These are phyloP conservation scores for Trididemnum clinides DNA, from an alignment of 23 tunicate genomes.

Conservation along the genomic window DNA sequence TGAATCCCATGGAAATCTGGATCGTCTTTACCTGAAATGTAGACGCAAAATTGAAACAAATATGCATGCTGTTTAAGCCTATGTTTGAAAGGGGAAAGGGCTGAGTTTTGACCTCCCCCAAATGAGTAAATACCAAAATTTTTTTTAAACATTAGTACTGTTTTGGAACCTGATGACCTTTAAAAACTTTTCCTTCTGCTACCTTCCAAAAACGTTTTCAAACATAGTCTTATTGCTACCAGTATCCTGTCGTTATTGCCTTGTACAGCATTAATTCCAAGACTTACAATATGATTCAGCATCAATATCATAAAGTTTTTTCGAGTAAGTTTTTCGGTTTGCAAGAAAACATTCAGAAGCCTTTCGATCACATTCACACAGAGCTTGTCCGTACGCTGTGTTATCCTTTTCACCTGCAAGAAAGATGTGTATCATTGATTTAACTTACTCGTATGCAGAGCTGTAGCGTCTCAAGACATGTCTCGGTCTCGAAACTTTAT, in stretches of 20 bases:
- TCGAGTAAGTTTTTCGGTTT: constrained; percentile 52
- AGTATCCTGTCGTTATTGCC: neutral
- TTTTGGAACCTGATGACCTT: too few species aligned
- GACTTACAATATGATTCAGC: constrained; percentile 71
- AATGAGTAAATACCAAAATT: too few species aligned
- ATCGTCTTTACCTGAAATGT: constrained; percentile 43
- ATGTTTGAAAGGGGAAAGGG: neutral
- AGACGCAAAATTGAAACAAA: neutral
- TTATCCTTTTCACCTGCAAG: neutral
- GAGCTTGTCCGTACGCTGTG: constrained; percentile 32
- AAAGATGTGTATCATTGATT: neutral
- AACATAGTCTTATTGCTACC: too few species aligned
- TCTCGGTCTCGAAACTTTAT: too few species aligned
- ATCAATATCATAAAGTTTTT: constrained; percentile 50
- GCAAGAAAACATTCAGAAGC: constrained; percentile 82
- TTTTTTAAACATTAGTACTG: too few species aligned
- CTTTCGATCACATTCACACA: constrained; percentile 84
- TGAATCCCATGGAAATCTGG: constrained; percentile 53
- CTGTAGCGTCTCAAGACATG: too few species aligned
- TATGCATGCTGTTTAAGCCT: neutral
- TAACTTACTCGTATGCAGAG: neutral
- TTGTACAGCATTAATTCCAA: neutral
- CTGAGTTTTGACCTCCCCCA: too few species aligned
- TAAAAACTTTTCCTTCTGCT: too few species aligned
- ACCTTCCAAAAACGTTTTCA: too few species aligned